These are phyloP conservation scores for Tethea ocularis DNA, from an alignment of 2,888 invertebrate species.

Conservation along the genomic window DNA sequence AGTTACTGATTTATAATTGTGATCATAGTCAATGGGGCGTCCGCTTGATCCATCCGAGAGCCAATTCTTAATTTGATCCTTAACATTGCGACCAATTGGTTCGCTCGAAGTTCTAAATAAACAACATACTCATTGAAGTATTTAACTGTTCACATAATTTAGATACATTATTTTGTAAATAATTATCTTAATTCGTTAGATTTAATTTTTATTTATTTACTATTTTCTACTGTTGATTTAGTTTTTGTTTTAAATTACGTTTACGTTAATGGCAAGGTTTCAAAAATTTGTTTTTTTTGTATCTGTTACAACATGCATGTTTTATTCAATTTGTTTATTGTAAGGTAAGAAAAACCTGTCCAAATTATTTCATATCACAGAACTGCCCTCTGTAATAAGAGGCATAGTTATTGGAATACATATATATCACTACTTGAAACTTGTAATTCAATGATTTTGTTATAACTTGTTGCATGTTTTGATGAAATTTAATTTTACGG, in stretches of 20 bases:
- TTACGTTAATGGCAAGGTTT: background rate
- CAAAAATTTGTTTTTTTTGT: background rate
- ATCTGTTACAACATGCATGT: background rate
- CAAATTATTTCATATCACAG: background rate
- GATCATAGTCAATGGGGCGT: background rate
- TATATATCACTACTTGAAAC: background rate
- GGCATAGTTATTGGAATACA: background rate
- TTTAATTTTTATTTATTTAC: constrained; percentile 11
- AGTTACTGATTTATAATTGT: background rate
- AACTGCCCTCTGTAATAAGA: background rate
- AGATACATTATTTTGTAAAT: constrained; percentile 21
- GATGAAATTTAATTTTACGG: background rate
- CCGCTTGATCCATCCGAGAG: background rate
- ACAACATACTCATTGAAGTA: constrained; percentile 1
- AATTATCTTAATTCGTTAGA: constrained; percentile 5
- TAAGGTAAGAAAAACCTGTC: background rate
- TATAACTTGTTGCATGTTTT: background rate
- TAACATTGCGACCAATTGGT: background rate
- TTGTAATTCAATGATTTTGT: background rate
- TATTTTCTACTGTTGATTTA: constrained; percentile 11
- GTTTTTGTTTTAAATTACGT: constrained; percentile 8
- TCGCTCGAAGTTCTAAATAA: background rate
- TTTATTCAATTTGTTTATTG: background rate
- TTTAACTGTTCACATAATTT: constrained; percentile 19
- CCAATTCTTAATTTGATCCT: constrained; percentile 1